These are phyloP conservation scores for Hippocampus mohnikei DNA, from an alignment of 2,113 vertebrate species.

Conservation along the genomic window DNA sequence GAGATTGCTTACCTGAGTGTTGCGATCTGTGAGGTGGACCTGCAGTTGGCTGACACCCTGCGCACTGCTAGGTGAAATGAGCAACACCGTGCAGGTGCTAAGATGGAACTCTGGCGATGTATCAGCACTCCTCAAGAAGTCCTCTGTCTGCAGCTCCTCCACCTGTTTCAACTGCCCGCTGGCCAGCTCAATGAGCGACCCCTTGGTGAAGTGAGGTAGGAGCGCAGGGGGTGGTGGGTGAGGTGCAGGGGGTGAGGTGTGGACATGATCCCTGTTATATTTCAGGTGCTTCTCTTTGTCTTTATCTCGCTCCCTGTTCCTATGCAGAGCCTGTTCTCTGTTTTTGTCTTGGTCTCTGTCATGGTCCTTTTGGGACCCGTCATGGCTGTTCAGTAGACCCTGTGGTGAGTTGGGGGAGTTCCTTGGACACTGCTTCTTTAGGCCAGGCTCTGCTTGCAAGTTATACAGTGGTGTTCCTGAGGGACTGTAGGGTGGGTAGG, in stretches of 20 bases:
- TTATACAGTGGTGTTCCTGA: slow-evolving; percentile 63
- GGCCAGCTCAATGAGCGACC: slow-evolving; percentile 76
- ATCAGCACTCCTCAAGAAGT: slow-evolving; percentile 73
- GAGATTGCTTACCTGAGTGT: slow-evolving; percentile 74
- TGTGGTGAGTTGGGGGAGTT: slow-evolving; percentile 66
- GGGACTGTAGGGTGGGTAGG: slow-evolving; percentile 58
- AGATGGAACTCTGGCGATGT: slow-evolving; percentile 76
- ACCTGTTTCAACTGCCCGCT: slow-evolving; percentile 73
- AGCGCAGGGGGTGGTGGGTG: slow-evolving; percentile 61
- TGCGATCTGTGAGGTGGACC: slow-evolving; percentile 74
- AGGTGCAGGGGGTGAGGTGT: slow-evolving; percentile 45
- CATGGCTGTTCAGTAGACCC: slow-evolving; percentile 66
- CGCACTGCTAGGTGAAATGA: slow-evolving; percentile 65
- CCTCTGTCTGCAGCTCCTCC: slow-evolving; percentile 75
- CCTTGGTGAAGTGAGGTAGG: slow-evolving; percentile 80
- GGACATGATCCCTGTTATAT: slow-evolving; percentile 8
- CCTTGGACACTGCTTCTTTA: slow-evolving; percentile 54
- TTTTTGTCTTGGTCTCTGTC: slow-evolving; percentile 62
- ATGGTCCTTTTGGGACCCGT: slow-evolving; percentile 51
- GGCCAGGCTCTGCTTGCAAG: slow-evolving; percentile 59
- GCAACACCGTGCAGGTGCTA: slow-evolving; percentile 74
- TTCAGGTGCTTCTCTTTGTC: slow-evolving; percentile 27
- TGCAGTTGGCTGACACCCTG: slow-evolving; percentile 74
- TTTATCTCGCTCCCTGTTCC: slow-evolving; percentile 49
- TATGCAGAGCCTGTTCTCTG: slow-evolving; percentile 45